Evolutionary conservation across 2,888 invertebrate genomes (phyloP).

Genomic region (Baronia brevicornis): DNA sequence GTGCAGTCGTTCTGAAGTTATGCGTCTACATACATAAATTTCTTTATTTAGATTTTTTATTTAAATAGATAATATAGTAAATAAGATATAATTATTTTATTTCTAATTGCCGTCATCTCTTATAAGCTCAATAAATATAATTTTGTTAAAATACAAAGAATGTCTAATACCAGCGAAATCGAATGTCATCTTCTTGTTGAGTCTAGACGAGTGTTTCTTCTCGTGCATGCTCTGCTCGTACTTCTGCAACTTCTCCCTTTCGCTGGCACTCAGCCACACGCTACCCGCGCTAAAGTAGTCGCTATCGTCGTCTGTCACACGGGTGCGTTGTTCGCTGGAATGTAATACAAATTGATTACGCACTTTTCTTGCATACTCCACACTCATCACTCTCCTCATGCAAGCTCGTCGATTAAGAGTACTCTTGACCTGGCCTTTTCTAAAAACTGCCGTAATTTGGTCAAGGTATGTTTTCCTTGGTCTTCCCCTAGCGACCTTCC

Average conservation of each 20-base stretch:
- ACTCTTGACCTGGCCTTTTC: no score
- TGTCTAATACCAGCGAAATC: constrained; percentile 80
- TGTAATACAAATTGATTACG: no score
- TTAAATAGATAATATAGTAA: not conserved
- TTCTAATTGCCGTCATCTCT: not conserved
- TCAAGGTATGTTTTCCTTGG: no score
- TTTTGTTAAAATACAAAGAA: constrained; percentile 4
- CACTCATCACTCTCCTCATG: no score
- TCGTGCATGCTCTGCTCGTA: constrained; percentile 81
- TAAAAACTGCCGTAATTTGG: no score
- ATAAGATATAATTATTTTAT: not conserved
- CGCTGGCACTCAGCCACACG: constrained; percentile 85
- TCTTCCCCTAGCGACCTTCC: no score
- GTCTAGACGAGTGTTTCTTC: constrained; percentile 80
- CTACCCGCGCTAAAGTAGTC: constrained; percentile 92
- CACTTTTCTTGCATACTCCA: no score
- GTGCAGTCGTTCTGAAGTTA: no score
- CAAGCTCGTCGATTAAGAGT: no score
- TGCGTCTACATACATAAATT: no score
- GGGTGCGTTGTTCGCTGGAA: constrained; percentile 80
- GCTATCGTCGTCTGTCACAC: constrained; percentile 93
- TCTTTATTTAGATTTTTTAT: no score
- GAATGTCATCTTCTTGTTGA: constrained; percentile 81
- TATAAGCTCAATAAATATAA: not conserved
- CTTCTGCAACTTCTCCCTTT: constrained; percentile 79